Conservation (phyloP, 1,140 invertebrate genomes). For the Trichonephila inaurata region DNA sequence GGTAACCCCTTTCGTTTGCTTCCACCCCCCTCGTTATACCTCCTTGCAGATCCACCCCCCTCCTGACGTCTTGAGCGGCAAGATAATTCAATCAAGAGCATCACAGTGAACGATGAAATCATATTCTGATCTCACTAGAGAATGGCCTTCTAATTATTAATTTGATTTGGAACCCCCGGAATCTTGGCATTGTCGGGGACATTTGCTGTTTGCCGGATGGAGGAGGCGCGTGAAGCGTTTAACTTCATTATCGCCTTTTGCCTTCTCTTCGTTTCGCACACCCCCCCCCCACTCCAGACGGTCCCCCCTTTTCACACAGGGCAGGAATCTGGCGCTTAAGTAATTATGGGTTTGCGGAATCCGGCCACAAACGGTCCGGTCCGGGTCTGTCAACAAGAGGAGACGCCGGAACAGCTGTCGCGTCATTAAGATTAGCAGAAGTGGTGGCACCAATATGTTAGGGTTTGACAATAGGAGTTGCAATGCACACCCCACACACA, state of each 20-base stretch:
- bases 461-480: not conserved
- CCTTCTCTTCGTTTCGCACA: conserved; percentile 1
- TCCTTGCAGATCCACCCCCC: conserved; percentile 21
- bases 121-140: conserved; percentile 72
- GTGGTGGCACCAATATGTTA: conserved; percentile 21
- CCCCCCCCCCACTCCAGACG: not conserved
- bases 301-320: not conserved
- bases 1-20: conserved; percentile 51
- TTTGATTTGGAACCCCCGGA: conserved; percentile 64
- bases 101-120: conserved; percentile 74
- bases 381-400: conserved; percentile 62
- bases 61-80: conserved; percentile 62
- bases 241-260: conserved; percentile 67
- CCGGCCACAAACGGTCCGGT: conserved; percentile 39
- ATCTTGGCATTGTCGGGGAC: conserved; percentile 31
- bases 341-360: conserved; percentile 50
- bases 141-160: conserved; percentile 76
- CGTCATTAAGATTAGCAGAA: conserved; percentile 43
- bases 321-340: conserved; percentile 48
- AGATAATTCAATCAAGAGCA: conserved; percentile 72
- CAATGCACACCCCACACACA: conserved; percentile 5
- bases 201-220: conserved; percentile 66
- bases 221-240: conserved; percentile 68
- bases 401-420: conserved; percentile 58
- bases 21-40: not conserved